Conservation (phyloP, 2,888 invertebrate genomes). For the Meteorus cinctellus region DNA sequence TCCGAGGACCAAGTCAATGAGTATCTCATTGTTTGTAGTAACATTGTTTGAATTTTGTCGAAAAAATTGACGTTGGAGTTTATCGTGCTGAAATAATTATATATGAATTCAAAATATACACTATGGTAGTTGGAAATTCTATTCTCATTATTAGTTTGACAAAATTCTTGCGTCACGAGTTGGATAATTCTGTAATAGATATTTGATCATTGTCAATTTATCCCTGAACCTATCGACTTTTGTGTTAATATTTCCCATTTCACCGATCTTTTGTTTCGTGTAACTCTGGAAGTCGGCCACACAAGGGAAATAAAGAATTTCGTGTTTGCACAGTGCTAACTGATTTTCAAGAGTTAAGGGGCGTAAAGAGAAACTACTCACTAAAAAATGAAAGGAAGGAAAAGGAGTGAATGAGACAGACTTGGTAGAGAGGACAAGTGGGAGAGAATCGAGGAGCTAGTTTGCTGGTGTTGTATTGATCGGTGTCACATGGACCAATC, state of each 20-base stretch:
- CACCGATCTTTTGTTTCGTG: background rate
- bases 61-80: too few relatives aligned
- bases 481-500: slow-evolving; percentile 62
- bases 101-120: background rate
- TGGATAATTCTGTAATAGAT: too few relatives aligned
- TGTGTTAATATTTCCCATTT: background rate
- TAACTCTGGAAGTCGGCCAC: too few relatives aligned
- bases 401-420: slow-evolving; percentile 20
- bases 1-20: slow-evolving; percentile 50
- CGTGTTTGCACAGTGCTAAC: too few relatives aligned
- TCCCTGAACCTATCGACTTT: background rate
- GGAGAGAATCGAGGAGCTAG: slow-evolving; percentile 49
- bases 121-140: background rate
- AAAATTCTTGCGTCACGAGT: background rate
- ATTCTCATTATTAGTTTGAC: background rate
- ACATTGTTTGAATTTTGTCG: slow-evolving; percentile 49
- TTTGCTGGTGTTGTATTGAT: slow-evolving; percentile 68
- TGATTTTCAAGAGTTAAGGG: too few relatives aligned
- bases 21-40: slow-evolving; percentile 55
- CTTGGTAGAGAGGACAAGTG: slow-evolving; percentile 20
- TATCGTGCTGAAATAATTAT: background rate
- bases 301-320: too few relatives aligned
- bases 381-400: slow-evolving; percentile 23
- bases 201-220: background rate
- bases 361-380: too few relatives aligned